Evolutionary conservation across 2,797 vertebrate genomes (phyloP).

Genomic region (Parambassis ranga): DNA sequence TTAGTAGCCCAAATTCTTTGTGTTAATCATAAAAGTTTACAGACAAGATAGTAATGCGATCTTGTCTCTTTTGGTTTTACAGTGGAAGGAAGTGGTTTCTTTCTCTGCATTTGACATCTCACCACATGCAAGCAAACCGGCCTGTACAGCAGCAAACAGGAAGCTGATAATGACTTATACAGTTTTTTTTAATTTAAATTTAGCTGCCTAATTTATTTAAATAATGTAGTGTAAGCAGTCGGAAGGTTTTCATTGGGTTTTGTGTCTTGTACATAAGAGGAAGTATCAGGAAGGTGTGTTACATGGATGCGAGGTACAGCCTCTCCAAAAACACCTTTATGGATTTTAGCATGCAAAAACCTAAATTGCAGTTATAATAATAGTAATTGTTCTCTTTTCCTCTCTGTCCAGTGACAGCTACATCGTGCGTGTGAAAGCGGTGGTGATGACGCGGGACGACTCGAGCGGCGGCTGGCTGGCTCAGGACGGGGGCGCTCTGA

Average conservation of each 20-base stretch:
- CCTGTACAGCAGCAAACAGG: neutral
- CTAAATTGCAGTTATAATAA: neutral
- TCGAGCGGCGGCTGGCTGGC: constrained; percentile 98
- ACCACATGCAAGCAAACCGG: neutral
- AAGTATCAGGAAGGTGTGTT: neutral
- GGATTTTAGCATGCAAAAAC: neutral
- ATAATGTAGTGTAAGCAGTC: neutral
- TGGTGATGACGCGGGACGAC: constrained; percentile 99
- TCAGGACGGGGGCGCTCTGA: constrained; percentile 97
- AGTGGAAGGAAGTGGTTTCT: neutral
- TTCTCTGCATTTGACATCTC: neutral
- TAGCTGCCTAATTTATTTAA: neutral
- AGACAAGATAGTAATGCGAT: no score
- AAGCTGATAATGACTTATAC: neutral
- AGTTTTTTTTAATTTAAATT: neutral
- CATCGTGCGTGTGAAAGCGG: constrained; percentile 99
- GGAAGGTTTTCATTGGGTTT: no score
- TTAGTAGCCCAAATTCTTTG: no score
- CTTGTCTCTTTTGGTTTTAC: no score
- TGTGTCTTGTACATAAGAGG: neutral
- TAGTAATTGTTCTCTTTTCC: neutral
- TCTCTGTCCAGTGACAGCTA: constrained; percentile 94
- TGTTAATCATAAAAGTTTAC: no score
- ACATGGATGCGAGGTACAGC: neutral
- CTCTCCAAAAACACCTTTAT: no score